phyloP scores from a whole-genome alignment of 1,140 invertebrate genomes.

The Odontomachus brunneus region DNA sequence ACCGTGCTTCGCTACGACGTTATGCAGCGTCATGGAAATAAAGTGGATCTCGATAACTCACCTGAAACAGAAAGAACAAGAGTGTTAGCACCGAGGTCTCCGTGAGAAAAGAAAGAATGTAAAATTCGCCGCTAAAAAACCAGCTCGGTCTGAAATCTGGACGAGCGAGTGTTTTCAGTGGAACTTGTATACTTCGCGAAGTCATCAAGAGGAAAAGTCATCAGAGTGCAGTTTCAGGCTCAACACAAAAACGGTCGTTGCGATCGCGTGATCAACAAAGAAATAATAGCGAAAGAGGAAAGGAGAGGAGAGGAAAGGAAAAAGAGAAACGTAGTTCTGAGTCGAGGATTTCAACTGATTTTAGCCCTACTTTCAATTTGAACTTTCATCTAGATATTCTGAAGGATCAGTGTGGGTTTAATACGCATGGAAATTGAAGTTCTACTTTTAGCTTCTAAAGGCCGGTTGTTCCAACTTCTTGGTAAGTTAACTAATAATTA shows the following conservation, averaged over 20 bases:
- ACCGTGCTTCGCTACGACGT: background rate
- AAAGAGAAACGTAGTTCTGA: too few species aligned
- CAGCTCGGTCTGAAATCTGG: background rate
- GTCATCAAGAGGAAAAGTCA: background rate
- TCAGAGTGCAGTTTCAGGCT: constrained; percentile 31
- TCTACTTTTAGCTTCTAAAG: too few species aligned
- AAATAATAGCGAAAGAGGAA: background rate
- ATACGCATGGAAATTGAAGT: too few species aligned
- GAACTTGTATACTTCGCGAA: background rate
- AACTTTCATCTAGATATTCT: too few species aligned
- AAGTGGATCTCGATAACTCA: constrained; percentile 18
- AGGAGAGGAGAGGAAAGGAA: background rate
- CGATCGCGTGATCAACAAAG: background rate
- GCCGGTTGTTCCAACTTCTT: too few species aligned
- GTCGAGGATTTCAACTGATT: too few species aligned
- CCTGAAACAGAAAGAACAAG: constrained; percentile 38
- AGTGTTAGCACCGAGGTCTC: background rate
- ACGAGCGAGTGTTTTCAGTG: background rate
- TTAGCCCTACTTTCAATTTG: too few species aligned
- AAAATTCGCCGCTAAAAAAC: background rate
- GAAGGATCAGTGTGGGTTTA: too few species aligned
- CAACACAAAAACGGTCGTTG: constrained; percentile 19
- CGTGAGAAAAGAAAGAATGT: background rate
- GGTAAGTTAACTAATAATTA: too few species aligned
- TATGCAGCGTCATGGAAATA: background rate